Conservation (phyloP, 2,113 vertebrate species). For the Pteropus alecto region DNA sequence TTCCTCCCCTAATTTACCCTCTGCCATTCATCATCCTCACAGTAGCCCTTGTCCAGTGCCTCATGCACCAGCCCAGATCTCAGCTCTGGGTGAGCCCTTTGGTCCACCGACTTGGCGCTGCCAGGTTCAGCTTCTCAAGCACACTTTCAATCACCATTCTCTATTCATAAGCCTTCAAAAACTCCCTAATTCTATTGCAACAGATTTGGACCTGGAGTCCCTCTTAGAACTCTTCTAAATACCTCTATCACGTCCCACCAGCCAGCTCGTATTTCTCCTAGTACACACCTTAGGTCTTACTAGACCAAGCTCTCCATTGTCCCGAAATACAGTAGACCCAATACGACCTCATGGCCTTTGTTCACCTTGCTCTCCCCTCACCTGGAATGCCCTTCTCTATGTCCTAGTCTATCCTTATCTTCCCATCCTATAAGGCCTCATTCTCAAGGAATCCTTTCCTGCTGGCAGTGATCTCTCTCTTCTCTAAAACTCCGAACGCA, state of each 20-base stretch:
- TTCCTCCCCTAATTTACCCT: too few relatives aligned
- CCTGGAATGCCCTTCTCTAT: neutral
- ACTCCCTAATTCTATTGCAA: neutral
- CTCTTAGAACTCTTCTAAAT: neutral
- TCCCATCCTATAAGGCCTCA: neutral
- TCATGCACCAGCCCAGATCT: neutral
- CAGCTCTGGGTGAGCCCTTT: neutral
- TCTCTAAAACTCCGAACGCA: neutral
- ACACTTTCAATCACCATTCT: neutral
- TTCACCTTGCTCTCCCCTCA: rapidly evolving
- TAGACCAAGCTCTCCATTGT: neutral
- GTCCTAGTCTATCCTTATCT: neutral
- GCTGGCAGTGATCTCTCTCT: neutral
- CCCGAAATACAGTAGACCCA: neutral
- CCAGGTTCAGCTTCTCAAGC: neutral
- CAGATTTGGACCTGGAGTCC: neutral
- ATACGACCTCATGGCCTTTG: neutral
- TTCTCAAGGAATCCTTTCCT: neutral
- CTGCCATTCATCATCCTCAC: neutral
- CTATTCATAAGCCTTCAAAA: neutral
- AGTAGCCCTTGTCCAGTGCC: neutral
- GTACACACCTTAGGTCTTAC: neutral
- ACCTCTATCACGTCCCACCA: rapidly evolving
- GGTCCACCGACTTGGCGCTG: neutral
- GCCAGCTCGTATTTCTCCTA: neutral